Evolutionary conservation across 2,888 invertebrate species (phyloP).

Genomic region (Theodoxus fluviatilis): DNA sequence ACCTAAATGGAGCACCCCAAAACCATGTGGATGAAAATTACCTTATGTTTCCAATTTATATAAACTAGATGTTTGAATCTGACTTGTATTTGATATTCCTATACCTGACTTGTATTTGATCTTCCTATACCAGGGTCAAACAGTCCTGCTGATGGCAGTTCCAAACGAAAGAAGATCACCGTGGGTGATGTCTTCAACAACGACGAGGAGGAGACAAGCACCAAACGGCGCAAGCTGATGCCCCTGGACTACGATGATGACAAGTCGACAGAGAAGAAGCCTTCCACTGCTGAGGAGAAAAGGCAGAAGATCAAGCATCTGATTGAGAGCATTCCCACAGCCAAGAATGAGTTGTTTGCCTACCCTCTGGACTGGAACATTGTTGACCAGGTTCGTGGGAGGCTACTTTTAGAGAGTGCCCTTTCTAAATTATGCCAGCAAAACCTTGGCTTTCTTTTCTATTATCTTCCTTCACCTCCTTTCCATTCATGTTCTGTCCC

Average conservation of each 20-base stretch:
- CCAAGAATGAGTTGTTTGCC: slow-evolving; percentile 93
- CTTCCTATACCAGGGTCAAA: not conserved
- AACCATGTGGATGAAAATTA: too few relatives aligned
- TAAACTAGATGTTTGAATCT: not conserved
- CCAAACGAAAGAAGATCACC: slow-evolving; percentile 76
- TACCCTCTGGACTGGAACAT: slow-evolving; percentile 92
- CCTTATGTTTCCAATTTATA: too few relatives aligned
- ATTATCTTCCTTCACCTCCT: too few relatives aligned
- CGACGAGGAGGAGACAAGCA: slow-evolving; percentile 69
- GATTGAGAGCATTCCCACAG: slow-evolving; percentile 98
- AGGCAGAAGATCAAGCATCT: slow-evolving; percentile 93
- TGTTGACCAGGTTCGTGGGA: slow-evolving; percentile 77
- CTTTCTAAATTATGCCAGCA: too few relatives aligned
- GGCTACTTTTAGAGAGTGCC: too few relatives aligned
- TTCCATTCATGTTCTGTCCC: too few relatives aligned
- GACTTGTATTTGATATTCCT: not conserved
- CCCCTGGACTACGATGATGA: slow-evolving; percentile 59
- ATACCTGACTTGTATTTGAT: not conserved
- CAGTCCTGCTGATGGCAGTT: slow-evolving; percentile 36
- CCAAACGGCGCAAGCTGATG: slow-evolving; percentile 77
- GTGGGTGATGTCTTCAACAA: slow-evolving; percentile 86
- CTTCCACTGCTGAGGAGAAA: slow-evolving; percentile 81
- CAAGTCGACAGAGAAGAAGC: slow-evolving; percentile 45
- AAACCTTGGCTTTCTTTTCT: too few relatives aligned
- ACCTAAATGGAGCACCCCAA: too few relatives aligned